Evolutionary conservation across 2,797 vertebrate species (phyloP), one percentile per base, ranked within the genome.

Genomic region (Propithecus deckenii): DNA sequence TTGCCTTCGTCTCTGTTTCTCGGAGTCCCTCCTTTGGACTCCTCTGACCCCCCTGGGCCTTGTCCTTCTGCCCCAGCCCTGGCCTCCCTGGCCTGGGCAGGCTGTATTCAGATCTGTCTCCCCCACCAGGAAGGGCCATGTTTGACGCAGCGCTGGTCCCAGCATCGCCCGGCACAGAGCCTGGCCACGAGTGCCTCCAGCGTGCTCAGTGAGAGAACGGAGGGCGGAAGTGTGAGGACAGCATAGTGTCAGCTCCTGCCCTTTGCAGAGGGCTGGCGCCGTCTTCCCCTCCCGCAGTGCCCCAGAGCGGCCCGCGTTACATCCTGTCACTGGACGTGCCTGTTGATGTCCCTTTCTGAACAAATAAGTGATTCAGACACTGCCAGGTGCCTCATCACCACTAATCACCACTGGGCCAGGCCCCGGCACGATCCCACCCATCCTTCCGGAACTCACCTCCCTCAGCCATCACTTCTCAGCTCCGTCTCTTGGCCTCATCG

Each of bases 51-150:
- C 50, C n/a, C 38, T 23, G 38, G 55, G 55, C 55, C 52, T 74
- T 43, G 48, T 72, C 23, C 23, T 38, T 55, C 59, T 25, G 41
- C 30, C 32, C 20, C 25, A 7, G 41, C 32, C 48, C 15, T 38
- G 50, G 63, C 7, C 69, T 7, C 50, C 35, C 15, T 69, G 18
- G 14, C 88, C 65, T 50, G 65, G 72, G 57, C 8, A 41, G 23
- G 46, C 35, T 67, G 22, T 32, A 17, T 2, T 75, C 5, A 0
- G 22, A 32, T 48, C 7, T 23, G 23, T 92, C 12, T 65, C 6
- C 43, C 30, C 17, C 0, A 28, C 0, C 5, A 1, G 28, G 41
- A n/a, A 75, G 80, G 30, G 65, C 46, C 35, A 2, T 0, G 1
- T 38, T 80, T 18, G 48, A 76, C 55, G 57, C 38, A 23, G 83